Evolutionary conservation across 64 coral and sea anemone species (phyloP).

Genomic region (Montipora efflorescens): DNA sequence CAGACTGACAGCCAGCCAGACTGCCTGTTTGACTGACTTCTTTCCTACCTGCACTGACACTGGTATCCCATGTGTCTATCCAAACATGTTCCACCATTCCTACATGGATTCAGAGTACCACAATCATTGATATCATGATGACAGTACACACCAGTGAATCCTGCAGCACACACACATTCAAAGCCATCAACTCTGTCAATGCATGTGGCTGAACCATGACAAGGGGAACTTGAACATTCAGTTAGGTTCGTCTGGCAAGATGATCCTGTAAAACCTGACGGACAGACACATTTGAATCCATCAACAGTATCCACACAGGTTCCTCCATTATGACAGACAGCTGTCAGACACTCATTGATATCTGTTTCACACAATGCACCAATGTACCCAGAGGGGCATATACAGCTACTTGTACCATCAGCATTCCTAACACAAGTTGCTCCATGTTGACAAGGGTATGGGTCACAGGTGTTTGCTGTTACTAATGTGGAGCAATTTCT

Average conservation of each 20-base stretch:
- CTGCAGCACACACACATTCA: slow-evolving; percentile 76
- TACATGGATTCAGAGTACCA: slow-evolving; percentile 81
- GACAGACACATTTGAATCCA: slow-evolving; percentile 92
- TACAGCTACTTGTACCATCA: slow-evolving; percentile 43
- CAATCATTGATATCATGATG: slow-evolving; percentile 79
- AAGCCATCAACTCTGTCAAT: slow-evolving; percentile 84
- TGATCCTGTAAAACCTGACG: slow-evolving; percentile 73
- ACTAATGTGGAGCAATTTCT: slow-evolving; percentile 75
- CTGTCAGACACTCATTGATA: slow-evolving; percentile 87
- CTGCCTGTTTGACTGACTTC: not conserved
- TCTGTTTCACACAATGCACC: slow-evolving; percentile 83
- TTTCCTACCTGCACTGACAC: slow-evolving; percentile 83
- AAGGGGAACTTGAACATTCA: slow-evolving; percentile 76
- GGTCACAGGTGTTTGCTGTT: slow-evolving; percentile 53
- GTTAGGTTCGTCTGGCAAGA: slow-evolving; percentile 50
- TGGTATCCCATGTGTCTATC: slow-evolving; percentile 85
- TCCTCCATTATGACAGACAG: slow-evolving; percentile 80
- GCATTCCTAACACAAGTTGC: slow-evolving; percentile 63
- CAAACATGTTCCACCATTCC: slow-evolving; percentile 85
- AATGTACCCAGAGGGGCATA: slow-evolving; percentile 74
- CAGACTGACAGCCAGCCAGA: too few relatives aligned
- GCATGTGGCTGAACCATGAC: slow-evolving; percentile 78
- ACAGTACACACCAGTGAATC: slow-evolving; percentile 88
- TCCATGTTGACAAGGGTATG: slow-evolving; percentile 80
- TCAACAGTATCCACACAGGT: slow-evolving; percentile 86